These are phyloP conservation scores for Volucella zonaria DNA, from an alignment of 2,888 invertebrate genomes.

Conservation along the genomic window DNA sequence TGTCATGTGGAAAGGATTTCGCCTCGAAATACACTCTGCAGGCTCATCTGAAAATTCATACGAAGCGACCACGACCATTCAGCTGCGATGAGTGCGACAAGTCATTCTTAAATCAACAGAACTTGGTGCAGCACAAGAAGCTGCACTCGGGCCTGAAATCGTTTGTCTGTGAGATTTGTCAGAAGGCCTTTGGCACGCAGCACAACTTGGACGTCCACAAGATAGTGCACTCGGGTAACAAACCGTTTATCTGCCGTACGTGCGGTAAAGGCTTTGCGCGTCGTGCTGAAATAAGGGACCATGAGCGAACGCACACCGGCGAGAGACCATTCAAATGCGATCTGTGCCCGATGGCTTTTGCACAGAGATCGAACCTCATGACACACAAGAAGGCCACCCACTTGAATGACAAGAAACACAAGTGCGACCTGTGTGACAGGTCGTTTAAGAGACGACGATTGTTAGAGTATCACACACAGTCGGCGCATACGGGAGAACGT, in stretches of 20 bases:
- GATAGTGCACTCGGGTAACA: constrained; percentile 89
- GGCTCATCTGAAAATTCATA: constrained; percentile 90
- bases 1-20: constrained; percentile 88
- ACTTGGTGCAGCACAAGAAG: constrained; percentile 89
- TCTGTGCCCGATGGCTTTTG: constrained; percentile 90
- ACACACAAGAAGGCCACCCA: constrained; percentile 92
- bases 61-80: constrained; percentile 87
- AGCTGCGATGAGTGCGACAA: constrained; percentile 88
- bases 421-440: constrained; percentile 88
- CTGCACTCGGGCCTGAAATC: constrained; percentile 88
- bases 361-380: constrained; percentile 91
- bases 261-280: constrained; percentile 90
- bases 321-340: constrained; percentile 92
- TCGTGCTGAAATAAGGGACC: constrained; percentile 90
- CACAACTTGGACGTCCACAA: constrained; percentile 91
- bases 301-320: constrained; percentile 91
- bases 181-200: constrained; percentile 89
- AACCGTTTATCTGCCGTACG: constrained; percentile 87
- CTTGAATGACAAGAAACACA: constrained; percentile 87
- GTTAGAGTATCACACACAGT: constrained; percentile 91
- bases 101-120: constrained; percentile 90
- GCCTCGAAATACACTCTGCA: constrained; percentile 91
- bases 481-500: constrained; percentile 91
- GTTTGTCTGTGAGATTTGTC: constrained; percentile 79
- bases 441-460: constrained; percentile 87